Percentiles rank a stretch among this genome's conserved stretches.
These are phyloP conservation scores for Gobiocypris rarus DNA, from an alignment of 2,113 vertebrate genomes.

Conservation along the genomic window DNA sequence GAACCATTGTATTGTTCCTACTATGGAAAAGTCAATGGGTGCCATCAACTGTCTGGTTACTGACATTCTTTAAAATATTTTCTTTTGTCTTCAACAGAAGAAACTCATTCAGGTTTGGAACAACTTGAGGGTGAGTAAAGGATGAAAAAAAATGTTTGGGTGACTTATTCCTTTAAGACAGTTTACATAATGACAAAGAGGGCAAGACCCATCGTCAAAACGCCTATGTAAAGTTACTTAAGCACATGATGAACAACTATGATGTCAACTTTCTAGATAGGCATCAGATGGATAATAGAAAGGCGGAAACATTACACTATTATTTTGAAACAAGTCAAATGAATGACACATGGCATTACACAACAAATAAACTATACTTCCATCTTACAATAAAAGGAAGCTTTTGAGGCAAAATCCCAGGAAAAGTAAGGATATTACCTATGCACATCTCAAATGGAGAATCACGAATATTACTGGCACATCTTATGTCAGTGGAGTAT, in stretches of 20 bases:
- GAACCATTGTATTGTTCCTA: no score
- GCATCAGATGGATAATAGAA: neutral
- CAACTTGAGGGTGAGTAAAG: no score
- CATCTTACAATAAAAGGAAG: slow-evolving; percentile 27
- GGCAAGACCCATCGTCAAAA: neutral
- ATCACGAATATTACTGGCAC: neutral
- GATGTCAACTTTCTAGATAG: slow-evolving; percentile 14
- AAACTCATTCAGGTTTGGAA: no score
- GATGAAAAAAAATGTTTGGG: no score
- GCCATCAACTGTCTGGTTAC: no score
- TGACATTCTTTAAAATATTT: no score
- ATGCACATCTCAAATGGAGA: neutral
- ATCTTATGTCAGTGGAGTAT: neutral
- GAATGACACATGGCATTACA: neutral
- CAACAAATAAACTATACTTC: neutral
- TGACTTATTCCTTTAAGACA: neutral
- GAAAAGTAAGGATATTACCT: neutral
- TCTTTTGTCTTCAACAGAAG: no score
- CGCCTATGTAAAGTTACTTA: neutral
- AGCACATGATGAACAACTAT: slow-evolving; percentile 13
- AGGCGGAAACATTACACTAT: neutral
- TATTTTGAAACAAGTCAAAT: neutral
- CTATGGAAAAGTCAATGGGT: no score
- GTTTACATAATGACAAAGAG: neutral
- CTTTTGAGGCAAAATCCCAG: neutral